Evolutionary conservation across 2,113 vertebrate species (phyloP).

Genomic region (Diadophis punctatus): DNA sequence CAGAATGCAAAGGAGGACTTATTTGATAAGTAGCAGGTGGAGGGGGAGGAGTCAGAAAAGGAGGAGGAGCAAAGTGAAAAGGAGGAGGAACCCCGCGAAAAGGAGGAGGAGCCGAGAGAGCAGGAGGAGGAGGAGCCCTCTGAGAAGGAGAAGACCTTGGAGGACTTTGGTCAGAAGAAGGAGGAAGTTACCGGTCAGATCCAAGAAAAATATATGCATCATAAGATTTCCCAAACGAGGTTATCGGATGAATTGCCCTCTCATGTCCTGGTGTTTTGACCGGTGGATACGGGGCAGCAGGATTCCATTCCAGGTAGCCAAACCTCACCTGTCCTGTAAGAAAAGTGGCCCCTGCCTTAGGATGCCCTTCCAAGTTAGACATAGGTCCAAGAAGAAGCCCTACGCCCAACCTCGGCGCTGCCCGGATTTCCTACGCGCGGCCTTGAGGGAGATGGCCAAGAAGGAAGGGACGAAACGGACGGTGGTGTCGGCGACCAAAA

Average conservation of each 20-base stretch:
- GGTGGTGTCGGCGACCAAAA: accelerated
- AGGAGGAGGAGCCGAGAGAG: not conserved
- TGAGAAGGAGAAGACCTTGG: not conserved
- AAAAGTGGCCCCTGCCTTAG: not conserved
- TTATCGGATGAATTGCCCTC: not conserved
- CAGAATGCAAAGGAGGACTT: not conserved
- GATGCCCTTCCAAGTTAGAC: not conserved
- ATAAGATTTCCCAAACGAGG: not conserved
- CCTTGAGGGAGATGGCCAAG: not conserved
- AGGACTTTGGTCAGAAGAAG: not conserved
- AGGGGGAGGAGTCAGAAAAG: not conserved
- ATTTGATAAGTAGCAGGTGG: not conserved
- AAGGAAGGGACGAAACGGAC: not conserved
- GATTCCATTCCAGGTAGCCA: not conserved
- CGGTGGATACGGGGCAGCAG: not conserved
- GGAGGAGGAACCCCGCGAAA: not conserved
- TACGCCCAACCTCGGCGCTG: not conserved
- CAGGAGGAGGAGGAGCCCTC: not conserved
- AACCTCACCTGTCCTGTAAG: accelerated
- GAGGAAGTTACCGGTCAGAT: not conserved
- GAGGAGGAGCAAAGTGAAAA: too few relatives aligned
- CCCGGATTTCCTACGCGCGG: not conserved
- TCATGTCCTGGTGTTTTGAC: not conserved
- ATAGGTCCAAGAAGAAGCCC: not conserved
- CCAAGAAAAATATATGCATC: not conserved